Evolutionary conservation across 2,113 vertebrate genomes (phyloP), one percentile per base, ranked within the genome.

Genomic region (Chelonoidis abingdonii): DNA sequence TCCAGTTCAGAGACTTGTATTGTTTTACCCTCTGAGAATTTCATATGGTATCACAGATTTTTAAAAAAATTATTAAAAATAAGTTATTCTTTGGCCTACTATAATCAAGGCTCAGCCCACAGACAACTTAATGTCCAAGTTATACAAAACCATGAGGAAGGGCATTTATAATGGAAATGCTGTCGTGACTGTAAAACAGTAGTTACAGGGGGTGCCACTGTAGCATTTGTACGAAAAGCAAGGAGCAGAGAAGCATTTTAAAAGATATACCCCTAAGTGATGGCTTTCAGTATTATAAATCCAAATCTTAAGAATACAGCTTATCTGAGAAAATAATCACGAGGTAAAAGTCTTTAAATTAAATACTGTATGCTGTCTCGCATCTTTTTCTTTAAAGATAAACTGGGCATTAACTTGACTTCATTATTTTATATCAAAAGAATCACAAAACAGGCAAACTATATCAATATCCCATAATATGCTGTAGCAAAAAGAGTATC

Each of bases 381-480:
- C 69, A 92, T 0, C 2, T 13, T 89, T 38, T 50, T 93, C 24
- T 31, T 35, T 83, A 35, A 91, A 83, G 87, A 87, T 88, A 87
- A 97, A 87, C 56, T 0, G 0, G 35, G 59, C 94, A 76, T 59
- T 88, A 87, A 62, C 78, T 89, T 41, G 25, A 29, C 31, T 93
- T 89, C 86, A 83, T 94, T 95, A 92, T 80, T 95, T 89, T 84
- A 62, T 56, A 50, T 29, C 8, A 78, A 81, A 96, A 90, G 0
- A 5, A 94, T 24, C 47, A 89, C 76, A 78, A 75, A 12, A 7
- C 56, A 96, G 47, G 59, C 0, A 0, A 93, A 62, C 76, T 92
- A 0, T 80, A 98, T 89, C 89, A 94, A 95, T 93, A 95, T 89
- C 87, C 93, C 93, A 92, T 89, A 95, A 96, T 41, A 94, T 80